Percentiles rank a stretch among this genome's conserved stretches.
These are phyloP conservation scores for Tenebrosternarchus preto DNA, from an alignment of 2,113 vertebrate genomes.

Conservation along the genomic window DNA sequence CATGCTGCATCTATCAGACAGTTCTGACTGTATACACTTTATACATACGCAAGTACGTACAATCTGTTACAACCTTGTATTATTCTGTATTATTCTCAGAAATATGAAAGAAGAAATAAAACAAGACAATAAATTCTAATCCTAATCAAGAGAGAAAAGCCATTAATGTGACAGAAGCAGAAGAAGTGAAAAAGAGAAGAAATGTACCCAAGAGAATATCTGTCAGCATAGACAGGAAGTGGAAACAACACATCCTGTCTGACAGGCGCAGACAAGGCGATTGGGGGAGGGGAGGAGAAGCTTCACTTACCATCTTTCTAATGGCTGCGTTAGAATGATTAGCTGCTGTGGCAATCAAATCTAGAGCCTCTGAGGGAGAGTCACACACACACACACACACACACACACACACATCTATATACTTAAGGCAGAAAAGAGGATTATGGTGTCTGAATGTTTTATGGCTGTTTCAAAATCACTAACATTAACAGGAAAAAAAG, in stretches of 20 bases:
- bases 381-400: not conserved
- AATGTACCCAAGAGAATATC: not conserved
- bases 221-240: constrained; percentile 47
- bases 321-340: constrained; percentile 97
- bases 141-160: not conserved
- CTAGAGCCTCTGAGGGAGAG: constrained; percentile 87
- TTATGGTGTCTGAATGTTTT: constrained; percentile 19
- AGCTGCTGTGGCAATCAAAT: constrained; percentile 95
- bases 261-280: constrained; percentile 1
- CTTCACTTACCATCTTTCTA: constrained; percentile 87
- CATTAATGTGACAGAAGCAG: not conserved
- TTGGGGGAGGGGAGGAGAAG: not conserved
- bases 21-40: too few relatives aligned
- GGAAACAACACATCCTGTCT: constrained; percentile 37
- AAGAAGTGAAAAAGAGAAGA: too few relatives aligned
- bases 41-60: too few relatives aligned
- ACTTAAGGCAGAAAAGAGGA: not conserved
- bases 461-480: constrained; percentile 1
- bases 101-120: too few relatives aligned
- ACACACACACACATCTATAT: not conserved
- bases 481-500: not conserved
- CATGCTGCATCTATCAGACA: too few relatives aligned
- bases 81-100: too few relatives aligned
- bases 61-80: too few relatives aligned
- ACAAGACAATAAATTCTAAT: too few relatives aligned